Percentiles rank a stretch among this genome's conserved stretches.
These are phyloP conservation scores for Brachypalpus laphriformis DNA, from an alignment of 2,888 invertebrate genomes.

Conservation along the genomic window DNA sequence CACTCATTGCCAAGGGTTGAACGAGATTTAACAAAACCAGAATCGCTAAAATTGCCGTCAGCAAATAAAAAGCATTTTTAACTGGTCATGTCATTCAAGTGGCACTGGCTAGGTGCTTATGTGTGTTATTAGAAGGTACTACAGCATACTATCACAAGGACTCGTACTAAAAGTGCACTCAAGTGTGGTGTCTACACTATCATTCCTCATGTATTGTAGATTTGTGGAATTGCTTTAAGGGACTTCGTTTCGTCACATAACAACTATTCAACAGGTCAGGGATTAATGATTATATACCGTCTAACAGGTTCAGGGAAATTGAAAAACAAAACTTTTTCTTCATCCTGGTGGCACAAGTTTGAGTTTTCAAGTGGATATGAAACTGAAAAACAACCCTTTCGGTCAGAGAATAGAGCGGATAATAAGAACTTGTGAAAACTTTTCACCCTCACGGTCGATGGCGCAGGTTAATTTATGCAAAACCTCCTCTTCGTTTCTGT, in stretches of 20 bases:
- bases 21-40: background rate
- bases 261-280: constrained; percentile 51
- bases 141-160: constrained; percentile 13
- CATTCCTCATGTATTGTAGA: constrained; percentile 29
- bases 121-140: no score
- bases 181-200: constrained; percentile 32
- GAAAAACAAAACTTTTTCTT: constrained; percentile 13
- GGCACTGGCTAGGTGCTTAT: no score
- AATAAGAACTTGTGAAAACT: constrained; percentile 32
- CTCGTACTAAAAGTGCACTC: constrained; percentile 42
- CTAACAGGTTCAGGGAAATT: background rate
- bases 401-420: constrained; percentile 31
- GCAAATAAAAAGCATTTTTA: constrained; percentile 28
- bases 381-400: constrained; percentile 2
- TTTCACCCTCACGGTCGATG: constrained; percentile 22
- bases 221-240: constrained; percentile 37
- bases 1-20: constrained; percentile 9
- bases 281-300: constrained; percentile 15
- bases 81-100: constrained; percentile 1
- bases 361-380: constrained; percentile 14
- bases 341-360: background rate
- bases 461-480: constrained; percentile 36
- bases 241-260: constrained; percentile 27
- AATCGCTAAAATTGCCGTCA: constrained; percentile 10
- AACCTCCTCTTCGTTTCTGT: background rate